Percentiles rank a stretch among this genome's conserved stretches.
phyloP scores from a whole-genome alignment of 2,113 vertebrate genomes.

The Passer domesticus region DNA sequence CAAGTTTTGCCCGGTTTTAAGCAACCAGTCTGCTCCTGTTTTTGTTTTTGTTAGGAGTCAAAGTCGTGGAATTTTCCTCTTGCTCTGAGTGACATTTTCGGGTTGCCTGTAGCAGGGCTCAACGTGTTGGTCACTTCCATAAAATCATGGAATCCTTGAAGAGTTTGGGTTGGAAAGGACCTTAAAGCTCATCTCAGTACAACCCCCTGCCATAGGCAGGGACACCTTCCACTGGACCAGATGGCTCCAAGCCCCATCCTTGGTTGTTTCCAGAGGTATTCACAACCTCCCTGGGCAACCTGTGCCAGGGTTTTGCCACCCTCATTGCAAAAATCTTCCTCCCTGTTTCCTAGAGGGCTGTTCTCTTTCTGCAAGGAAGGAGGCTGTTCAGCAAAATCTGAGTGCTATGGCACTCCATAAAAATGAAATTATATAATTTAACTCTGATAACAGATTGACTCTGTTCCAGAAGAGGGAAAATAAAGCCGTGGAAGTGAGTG shows the following conservation, averaged over 20 bases:
- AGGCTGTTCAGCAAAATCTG: neutral
- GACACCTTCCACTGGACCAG: neutral
- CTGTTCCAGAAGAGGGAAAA: neutral
- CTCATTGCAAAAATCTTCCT: neutral
- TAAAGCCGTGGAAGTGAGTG: neutral
- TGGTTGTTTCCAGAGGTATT: neutral
- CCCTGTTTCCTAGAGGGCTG: neutral
- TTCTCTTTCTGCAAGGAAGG: neutral
- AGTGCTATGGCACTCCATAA: neutral
- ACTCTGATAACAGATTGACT: neutral
- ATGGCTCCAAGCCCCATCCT: neutral
- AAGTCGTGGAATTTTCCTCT: constrained; percentile 16
- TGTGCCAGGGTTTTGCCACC: neutral
- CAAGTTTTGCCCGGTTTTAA: neutral
- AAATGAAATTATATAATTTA: neutral
- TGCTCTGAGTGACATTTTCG: neutral
- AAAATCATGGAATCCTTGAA: neutral
- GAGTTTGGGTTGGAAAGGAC: neutral
- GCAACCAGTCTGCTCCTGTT: neutral
- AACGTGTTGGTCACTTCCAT: neutral
- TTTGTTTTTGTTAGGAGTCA: neutral
- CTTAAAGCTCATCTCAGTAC: neutral
- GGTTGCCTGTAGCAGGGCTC: neutral
- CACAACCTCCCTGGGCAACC: neutral
- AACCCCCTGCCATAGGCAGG: neutral